These are phyloP conservation scores for Timema cristinae DNA, from an alignment of 2,888 invertebrate genomes.

Conservation along the genomic window DNA sequence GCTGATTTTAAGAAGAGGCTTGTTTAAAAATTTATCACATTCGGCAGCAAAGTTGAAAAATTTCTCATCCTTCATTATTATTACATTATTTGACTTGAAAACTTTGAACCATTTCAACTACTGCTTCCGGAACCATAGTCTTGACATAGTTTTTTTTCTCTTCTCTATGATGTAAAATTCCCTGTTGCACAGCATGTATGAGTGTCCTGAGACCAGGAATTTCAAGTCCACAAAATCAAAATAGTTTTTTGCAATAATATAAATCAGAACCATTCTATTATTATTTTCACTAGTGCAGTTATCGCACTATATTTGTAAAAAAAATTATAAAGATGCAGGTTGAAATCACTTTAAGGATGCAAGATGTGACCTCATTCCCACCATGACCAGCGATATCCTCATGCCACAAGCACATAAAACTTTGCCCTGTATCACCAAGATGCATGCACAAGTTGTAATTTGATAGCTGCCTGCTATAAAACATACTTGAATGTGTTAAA, in stretches of 20 bases:
- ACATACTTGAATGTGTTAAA: slow-evolving; percentile 34
- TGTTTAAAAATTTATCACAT: not conserved
- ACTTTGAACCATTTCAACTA: too few species aligned
- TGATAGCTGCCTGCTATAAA: slow-evolving; percentile 38
- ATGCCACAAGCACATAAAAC: slow-evolving; percentile 35
- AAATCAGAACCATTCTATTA: slow-evolving; percentile 8
- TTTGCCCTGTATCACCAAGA: slow-evolving; percentile 31
- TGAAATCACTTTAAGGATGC: slow-evolving; percentile 24
- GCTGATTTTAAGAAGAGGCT: not conserved
- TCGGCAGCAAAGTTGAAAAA: not conserved
- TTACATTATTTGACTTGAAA: not conserved
- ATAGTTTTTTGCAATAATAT: slow-evolving; percentile 22
- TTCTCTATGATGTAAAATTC: slow-evolving; percentile 33
- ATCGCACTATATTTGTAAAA: not conserved
- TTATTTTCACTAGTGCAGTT: slow-evolving; percentile 14
- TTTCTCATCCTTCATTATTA: not conserved
- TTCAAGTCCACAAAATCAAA: slow-evolving; percentile 28
- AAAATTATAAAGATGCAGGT: not conserved
- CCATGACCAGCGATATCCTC: slow-evolving; percentile 35
- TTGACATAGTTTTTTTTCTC: slow-evolving; percentile 25
- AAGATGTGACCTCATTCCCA: slow-evolving; percentile 34
- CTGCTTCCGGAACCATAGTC: too few species aligned
- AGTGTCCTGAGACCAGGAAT: slow-evolving; percentile 30
- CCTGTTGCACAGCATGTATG: slow-evolving; percentile 29
- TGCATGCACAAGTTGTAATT: slow-evolving; percentile 36